These are phyloP conservation scores for Deroplatys truncata DNA, from an alignment of 2,888 invertebrate genomes.

Conservation along the genomic window DNA sequence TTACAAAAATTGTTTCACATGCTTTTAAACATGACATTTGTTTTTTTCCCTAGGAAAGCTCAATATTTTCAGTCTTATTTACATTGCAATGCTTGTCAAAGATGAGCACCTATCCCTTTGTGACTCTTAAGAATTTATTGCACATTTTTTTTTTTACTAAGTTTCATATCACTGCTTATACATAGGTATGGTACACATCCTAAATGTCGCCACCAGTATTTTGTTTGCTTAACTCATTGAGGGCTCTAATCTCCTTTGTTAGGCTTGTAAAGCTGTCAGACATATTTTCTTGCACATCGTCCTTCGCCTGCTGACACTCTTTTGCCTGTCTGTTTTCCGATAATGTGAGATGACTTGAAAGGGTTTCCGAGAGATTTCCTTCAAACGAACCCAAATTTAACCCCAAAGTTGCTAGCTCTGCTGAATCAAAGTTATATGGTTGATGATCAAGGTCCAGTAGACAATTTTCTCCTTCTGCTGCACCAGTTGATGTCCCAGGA, in stretches of 20 bases:
- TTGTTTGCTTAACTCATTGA: constrained; percentile 18
- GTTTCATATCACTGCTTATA: neutral
- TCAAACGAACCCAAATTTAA: constrained; percentile 38
- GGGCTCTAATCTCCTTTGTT: constrained; percentile 41
- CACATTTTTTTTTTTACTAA: neutral
- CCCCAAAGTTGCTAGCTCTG: constrained; percentile 39
- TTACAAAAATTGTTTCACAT: neutral
- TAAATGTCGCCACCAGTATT: neutral
- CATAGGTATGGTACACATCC: neutral
- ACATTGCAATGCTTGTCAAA: neutral
- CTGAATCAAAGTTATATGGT: constrained; percentile 43
- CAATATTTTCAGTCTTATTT: neutral
- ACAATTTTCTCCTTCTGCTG: constrained; percentile 28
- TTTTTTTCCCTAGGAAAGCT: neutral
- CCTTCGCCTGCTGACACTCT: constrained; percentile 27
- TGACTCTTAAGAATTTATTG: neutral
- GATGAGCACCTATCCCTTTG: neutral
- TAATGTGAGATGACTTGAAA: constrained; percentile 48
- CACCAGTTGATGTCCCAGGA: neutral
- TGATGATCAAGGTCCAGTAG: constrained; percentile 40
- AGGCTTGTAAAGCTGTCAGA: constrained; percentile 54
- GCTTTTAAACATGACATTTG: neutral
- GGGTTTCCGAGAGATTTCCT: constrained; percentile 46
- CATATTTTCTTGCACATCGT: constrained; percentile 43
- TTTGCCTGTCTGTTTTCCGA: constrained; percentile 39